A percentile compares a stretch with the other conserved stretches of the same genome.
These are phyloP conservation scores for Mesaphorura yosii DNA, from an alignment of 1,140 invertebrate genomes.

Conservation along the genomic window DNA sequence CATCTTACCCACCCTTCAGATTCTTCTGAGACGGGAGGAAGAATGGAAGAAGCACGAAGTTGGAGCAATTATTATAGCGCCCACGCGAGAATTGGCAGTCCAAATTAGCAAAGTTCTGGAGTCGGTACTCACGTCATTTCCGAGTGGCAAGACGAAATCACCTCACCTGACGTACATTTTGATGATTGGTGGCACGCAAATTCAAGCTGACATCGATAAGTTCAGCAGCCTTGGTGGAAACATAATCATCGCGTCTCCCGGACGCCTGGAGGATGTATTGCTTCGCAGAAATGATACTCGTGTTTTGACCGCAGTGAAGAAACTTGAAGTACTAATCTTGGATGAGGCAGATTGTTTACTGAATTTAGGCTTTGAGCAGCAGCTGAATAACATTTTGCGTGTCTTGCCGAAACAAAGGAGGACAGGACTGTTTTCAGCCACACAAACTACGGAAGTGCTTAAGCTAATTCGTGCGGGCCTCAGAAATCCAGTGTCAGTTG, in stretches of 20 bases:
- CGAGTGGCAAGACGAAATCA: no score
- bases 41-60: slow-evolving; percentile 64
- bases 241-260: slow-evolving; percentile 84
- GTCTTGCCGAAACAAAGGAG: slow-evolving; percentile 83
- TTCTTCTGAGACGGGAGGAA: slow-evolving; percentile 51
- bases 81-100: slow-evolving; percentile 79
- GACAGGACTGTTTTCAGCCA: slow-evolving; percentile 96
- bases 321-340: slow-evolving; percentile 78
- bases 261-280: slow-evolving; percentile 78
- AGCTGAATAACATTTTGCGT: slow-evolving; percentile 79
- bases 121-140: slow-evolving; percentile 24
- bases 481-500: slow-evolving; percentile 82
- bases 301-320: slow-evolving; percentile 54
- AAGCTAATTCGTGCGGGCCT: slow-evolving; percentile 85
- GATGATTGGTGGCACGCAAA: slow-evolving; percentile 69
- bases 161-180: slow-evolving; percentile 41
- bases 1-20: slow-evolving; percentile 77
- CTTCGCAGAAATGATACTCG: slow-evolving; percentile 41
- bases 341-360: slow-evolving; percentile 95
- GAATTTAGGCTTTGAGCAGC: slow-evolving; percentile 79
- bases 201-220: slow-evolving; percentile 56
- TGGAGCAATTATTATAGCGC: slow-evolving; percentile 78
- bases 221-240: slow-evolving; percentile 61
- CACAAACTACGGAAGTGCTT: slow-evolving; percentile 89
- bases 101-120: slow-evolving; percentile 71